Evolutionary conservation across 1,140 invertebrate genomes (phyloP).

Genomic region (Chelonus insularis): DNA sequence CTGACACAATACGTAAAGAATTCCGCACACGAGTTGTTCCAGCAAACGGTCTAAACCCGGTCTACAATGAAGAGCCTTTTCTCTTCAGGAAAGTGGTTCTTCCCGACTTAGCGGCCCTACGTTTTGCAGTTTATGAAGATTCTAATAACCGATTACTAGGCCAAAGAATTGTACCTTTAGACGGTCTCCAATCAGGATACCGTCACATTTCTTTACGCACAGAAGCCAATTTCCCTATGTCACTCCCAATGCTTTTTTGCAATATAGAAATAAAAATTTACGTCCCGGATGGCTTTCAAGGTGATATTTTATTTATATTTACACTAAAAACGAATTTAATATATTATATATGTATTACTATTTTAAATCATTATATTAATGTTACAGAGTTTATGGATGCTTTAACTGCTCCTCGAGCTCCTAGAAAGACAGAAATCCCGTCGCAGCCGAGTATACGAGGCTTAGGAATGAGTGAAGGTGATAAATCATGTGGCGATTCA

Average conservation of each 20-base stretch:
- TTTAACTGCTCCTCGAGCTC: constrained; percentile 92
- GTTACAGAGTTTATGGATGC: constrained; percentile 93
- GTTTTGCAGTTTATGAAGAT: constrained; percentile 99
- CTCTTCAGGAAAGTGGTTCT: constrained; percentile 97
- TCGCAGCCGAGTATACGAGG: constrained; percentile 53
- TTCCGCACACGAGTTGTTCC: constrained; percentile 95
- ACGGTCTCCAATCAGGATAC: constrained; percentile 97
- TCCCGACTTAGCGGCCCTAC: constrained; percentile 94
- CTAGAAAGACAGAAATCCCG: constrained; percentile 59
- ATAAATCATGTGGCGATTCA: constrained; percentile 45
- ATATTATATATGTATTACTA: too few species aligned
- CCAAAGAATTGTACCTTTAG: constrained; percentile 95
- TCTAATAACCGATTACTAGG: constrained; percentile 91
- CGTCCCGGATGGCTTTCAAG: constrained; percentile 98
- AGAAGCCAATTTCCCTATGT: constrained; percentile 99
- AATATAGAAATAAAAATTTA: constrained; percentile 99
- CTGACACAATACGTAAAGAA: constrained; percentile 98
- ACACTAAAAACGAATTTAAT: background rate
- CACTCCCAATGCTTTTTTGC: constrained; percentile 97
- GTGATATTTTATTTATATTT: constrained; percentile 55
- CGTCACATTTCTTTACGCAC: constrained; percentile 96
- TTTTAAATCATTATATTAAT: too few species aligned
- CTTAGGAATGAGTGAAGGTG: constrained; percentile 54
- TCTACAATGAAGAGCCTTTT: constrained; percentile 98
- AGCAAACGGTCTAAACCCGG: constrained; percentile 95